Evolutionary conservation across 2,888 invertebrate genomes (phyloP).

Genomic region (Ferrisia virgata): DNA sequence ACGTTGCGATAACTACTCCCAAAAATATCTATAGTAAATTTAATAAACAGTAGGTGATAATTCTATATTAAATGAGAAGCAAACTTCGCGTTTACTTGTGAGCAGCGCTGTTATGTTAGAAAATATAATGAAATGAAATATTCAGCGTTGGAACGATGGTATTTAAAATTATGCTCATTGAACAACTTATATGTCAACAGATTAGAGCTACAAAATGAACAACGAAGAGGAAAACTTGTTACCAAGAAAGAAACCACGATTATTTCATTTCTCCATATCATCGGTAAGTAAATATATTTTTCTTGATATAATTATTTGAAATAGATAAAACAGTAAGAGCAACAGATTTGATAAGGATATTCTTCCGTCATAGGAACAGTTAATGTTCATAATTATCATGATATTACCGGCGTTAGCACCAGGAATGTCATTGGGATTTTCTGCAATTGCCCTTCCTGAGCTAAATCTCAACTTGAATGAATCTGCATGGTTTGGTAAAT

Average conservation of each 20-base stretch:
- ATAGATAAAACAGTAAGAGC: neutral
- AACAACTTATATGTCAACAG: neutral
- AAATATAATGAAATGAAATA: neutral
- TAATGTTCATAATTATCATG: slow-evolving; percentile 55
- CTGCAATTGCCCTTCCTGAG: slow-evolving; percentile 58
- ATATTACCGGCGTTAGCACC: slow-evolving; percentile 58
- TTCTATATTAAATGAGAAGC: no score
- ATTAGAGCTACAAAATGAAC: neutral
- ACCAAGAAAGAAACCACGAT: neutral
- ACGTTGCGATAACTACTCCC: no score
- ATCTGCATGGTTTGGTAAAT: slow-evolving; percentile 61
- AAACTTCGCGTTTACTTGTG: no score
- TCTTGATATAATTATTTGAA: neutral
- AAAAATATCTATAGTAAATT: no score
- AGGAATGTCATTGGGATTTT: slow-evolving; percentile 60
- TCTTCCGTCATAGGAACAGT: neutral
- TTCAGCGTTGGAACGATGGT: no score
- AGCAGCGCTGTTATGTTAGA: no score
- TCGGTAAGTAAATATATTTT: neutral
- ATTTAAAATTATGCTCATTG: no score
- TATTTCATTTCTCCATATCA: neutral
- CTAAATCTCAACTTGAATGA: slow-evolving; percentile 54
- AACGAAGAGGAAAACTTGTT: neutral
- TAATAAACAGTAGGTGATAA: no score
- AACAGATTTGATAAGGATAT: neutral